phyloP scores from a whole-genome alignment of 2,888 invertebrate genomes.

The Eurytoma californica region DNA sequence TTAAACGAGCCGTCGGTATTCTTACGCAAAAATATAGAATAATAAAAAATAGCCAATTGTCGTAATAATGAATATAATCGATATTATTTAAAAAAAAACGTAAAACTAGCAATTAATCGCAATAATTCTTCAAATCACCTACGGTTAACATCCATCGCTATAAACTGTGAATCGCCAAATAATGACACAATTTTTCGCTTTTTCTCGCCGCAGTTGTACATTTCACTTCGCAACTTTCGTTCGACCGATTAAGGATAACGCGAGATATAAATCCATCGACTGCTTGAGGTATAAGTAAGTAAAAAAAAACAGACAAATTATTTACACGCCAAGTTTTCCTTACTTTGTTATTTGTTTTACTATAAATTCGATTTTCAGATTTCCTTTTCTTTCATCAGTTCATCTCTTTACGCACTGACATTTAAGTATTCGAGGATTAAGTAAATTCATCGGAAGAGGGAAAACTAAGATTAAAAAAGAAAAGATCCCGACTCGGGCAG shows the following conservation, averaged over 20 bases:
- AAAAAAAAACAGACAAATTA: slow-evolving; percentile 6
- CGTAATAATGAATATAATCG: slow-evolving; percentile 63
- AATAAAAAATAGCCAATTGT: slow-evolving; percentile 54
- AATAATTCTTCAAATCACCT: background rate
- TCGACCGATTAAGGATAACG: background rate
- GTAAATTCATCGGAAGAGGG: slow-evolving; percentile 59
- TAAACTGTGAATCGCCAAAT: background rate
- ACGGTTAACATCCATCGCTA: slow-evolving; percentile 10
- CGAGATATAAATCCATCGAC: background rate
- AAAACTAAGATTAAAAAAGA: slow-evolving; percentile 2
- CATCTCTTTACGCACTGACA: slow-evolving; percentile 43
- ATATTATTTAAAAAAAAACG: slow-evolving; percentile 54
- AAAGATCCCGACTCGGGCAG: slow-evolving; percentile 40
- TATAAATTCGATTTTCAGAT: slow-evolving; percentile 27
- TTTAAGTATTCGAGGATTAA: slow-evolving; percentile 63
- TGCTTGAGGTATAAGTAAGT: background rate
- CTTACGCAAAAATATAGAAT: background rate
- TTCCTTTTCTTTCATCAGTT: background rate
- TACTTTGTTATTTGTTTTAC: background rate
- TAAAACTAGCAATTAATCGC: slow-evolving; percentile 42
- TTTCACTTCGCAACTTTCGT: background rate
- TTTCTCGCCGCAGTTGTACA: slow-evolving; percentile 4
- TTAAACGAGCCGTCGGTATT: slow-evolving; percentile 17
- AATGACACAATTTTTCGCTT: background rate
- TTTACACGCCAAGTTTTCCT: slow-evolving; percentile 10